A percentile compares a stretch with the other conserved stretches of the same genome.
These are phyloP conservation scores for Agrotis segetum DNA, from an alignment of 2,888 invertebrate genomes.

Conservation along the genomic window DNA sequence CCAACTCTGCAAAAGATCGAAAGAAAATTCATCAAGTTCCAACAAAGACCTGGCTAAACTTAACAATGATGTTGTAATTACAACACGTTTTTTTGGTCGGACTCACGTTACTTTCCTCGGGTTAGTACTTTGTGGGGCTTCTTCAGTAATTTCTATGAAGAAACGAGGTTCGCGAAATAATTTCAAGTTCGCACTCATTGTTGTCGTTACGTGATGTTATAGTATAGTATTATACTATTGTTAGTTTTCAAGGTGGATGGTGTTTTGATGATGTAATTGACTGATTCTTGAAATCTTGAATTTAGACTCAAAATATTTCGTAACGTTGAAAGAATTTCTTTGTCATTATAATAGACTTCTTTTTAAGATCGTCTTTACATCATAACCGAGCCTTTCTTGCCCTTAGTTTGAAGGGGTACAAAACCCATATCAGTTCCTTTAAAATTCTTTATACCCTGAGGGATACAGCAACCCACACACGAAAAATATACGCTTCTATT, in stretches of 20 bases:
- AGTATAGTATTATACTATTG: constrained; percentile 8
- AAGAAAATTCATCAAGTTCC: constrained; percentile 64
- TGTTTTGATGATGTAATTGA: not conserved
- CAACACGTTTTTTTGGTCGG: constrained; percentile 58
- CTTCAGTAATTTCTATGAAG: constrained; percentile 28
- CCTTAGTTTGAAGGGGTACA: constrained; percentile 30
- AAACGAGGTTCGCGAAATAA: constrained; percentile 30
- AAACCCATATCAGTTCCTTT: constrained; percentile 20
- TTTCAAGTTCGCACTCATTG: constrained; percentile 34
- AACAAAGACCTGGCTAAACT: constrained; percentile 67
- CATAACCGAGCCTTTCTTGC: constrained; percentile 1
- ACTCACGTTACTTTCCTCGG: constrained; percentile 28
- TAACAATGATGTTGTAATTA: constrained; percentile 72
- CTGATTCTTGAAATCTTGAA: no score
- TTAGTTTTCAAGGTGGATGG: constrained; percentile 9
- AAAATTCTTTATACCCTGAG: constrained; percentile 39
- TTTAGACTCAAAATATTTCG: no score
- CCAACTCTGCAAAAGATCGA: constrained; percentile 53
- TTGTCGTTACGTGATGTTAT: constrained; percentile 18
- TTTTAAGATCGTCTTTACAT: not conserved
- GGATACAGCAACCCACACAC: constrained; percentile 39
- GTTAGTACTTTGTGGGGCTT: constrained; percentile 41
- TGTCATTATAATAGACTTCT: not conserved
- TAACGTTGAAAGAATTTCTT: not conserved
- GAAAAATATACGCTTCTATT: constrained; percentile 56